Percentiles rank a stretch among this genome's conserved stretches.
Conservation (phyloP, 2,113 vertebrate species). For the Psettodes erumei region DNA sequence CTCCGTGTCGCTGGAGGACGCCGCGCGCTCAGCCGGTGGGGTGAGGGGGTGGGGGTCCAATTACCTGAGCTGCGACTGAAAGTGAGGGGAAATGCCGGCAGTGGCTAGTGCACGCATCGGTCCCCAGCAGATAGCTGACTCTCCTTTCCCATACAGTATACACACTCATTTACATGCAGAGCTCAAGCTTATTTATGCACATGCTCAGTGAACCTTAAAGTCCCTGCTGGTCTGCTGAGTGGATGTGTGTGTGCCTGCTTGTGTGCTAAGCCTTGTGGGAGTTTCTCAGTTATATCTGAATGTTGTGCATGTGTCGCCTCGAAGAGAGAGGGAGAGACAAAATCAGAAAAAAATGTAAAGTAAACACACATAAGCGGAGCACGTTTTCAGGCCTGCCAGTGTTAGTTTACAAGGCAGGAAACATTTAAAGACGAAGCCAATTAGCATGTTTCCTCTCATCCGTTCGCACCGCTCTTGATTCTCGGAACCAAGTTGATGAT, state of each 20-base stretch:
- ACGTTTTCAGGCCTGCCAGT: slow-evolving; percentile 1
- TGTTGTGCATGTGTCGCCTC: slow-evolving; percentile 6
- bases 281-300: slow-evolving; percentile 21
- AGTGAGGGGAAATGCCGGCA: slow-evolving; percentile 45
- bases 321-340: not conserved
- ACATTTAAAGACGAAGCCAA: slow-evolving; percentile 19
- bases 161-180: slow-evolving; percentile 19
- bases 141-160: not conserved
- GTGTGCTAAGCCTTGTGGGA: not conserved
- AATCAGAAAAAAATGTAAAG: slow-evolving; percentile 3
- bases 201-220: slow-evolving; percentile 54
- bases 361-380: not conserved
- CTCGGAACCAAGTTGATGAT: not conserved
- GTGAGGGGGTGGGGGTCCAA: slow-evolving; percentile 50
- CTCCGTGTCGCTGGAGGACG: slow-evolving; percentile 43
- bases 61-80: slow-evolving; percentile 63
- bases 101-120: slow-evolving; percentile 57
- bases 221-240: slow-evolving; percentile 10
- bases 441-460: slow-evolving; percentile 41
- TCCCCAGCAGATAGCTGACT: slow-evolving; percentile 43
- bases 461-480: slow-evolving; percentile 20
- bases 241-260: slow-evolving; percentile 3
- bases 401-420: not conserved
- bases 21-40: slow-evolving; percentile 1
- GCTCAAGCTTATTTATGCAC: slow-evolving; percentile 58